Evolutionary conservation across 1,140 invertebrate species (phyloP).

Genomic region (Drosophila equinoxialis): DNA sequence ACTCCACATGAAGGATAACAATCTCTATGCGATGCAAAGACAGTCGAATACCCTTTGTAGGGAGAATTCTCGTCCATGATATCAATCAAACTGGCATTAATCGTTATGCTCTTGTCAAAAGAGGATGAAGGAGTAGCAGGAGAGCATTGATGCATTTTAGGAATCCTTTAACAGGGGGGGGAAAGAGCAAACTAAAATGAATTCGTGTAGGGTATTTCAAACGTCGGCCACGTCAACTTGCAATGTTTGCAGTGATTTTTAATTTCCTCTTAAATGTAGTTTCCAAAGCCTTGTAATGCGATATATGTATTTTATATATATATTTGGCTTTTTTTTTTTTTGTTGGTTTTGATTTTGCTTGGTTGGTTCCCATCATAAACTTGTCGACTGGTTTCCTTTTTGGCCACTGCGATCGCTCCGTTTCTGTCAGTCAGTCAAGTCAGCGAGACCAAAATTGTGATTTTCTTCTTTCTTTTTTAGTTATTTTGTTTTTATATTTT

Average conservation of each 20-base stretch:
- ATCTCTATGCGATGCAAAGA: too few relatives aligned
- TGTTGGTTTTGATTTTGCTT: constrained; percentile 29
- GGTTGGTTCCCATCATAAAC: constrained; percentile 71
- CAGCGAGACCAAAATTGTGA: constrained; percentile 45
- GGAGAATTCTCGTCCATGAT: too few relatives aligned
- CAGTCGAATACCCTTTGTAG: too few relatives aligned
- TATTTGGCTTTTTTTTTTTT: constrained; percentile 16
- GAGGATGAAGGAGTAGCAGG: too few relatives aligned
- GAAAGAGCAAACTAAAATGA: too few relatives aligned
- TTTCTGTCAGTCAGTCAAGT: constrained; percentile 58
- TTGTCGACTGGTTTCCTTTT: constrained; percentile 77
- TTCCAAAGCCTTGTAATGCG: not conserved
- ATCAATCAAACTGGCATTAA: too few relatives aligned
- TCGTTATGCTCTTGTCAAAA: too few relatives aligned
- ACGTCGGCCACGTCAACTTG: not conserved
- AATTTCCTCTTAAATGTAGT: not conserved
- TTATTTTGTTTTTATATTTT: constrained; percentile 35
- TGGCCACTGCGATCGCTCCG: constrained; percentile 62
- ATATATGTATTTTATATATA: constrained; percentile 2
- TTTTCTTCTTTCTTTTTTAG: constrained; percentile 75
- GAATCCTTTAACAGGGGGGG: too few relatives aligned
- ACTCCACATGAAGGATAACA: too few relatives aligned
- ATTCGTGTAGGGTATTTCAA: not conserved
- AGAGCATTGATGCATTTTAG: too few relatives aligned
- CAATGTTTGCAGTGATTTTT: not conserved